Evolutionary conservation across 2,797 vertebrate genomes (phyloP).

Genomic region (Coracias cyanogaster): DNA sequence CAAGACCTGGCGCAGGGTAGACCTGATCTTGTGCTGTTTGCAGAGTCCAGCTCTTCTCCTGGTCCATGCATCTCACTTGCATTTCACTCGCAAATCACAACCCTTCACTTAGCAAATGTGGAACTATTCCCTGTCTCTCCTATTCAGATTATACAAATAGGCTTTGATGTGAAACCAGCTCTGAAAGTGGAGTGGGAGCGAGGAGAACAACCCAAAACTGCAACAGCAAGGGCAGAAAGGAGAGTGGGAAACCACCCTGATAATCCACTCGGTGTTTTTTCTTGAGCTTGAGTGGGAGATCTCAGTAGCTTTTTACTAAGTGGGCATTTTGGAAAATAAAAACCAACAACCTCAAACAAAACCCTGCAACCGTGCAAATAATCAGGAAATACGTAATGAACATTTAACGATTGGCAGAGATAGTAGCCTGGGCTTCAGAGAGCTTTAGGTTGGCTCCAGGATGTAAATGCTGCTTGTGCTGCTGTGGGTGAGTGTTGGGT

Average conservation of each 20-base stretch:
- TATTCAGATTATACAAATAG: slow-evolving; percentile 27
- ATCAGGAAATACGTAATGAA: background rate
- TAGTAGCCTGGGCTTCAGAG: background rate
- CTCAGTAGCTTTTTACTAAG: background rate
- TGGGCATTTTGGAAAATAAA: background rate
- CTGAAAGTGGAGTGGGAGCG: background rate
- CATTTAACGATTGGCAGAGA: background rate
- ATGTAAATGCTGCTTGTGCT: background rate
- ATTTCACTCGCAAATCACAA: background rate
- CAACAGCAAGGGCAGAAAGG: background rate
- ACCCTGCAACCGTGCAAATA: background rate
- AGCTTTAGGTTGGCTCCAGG: background rate
- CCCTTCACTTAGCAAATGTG: background rate
- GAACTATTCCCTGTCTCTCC: background rate
- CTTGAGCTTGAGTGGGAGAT: background rate
- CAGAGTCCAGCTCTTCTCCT: background rate
- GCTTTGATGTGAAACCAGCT: background rate
- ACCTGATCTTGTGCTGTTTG: background rate
- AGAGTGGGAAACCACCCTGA: background rate
- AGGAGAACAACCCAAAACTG: background rate
- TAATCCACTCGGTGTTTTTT: background rate
- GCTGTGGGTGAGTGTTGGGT: background rate
- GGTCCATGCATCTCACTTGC: background rate
- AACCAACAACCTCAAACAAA: background rate
- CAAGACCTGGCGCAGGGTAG: fast-evolving